Base-by-base conservation (phyloP, 2,113 vertebrate species). In the Atherinomorus stipes region DNA sequence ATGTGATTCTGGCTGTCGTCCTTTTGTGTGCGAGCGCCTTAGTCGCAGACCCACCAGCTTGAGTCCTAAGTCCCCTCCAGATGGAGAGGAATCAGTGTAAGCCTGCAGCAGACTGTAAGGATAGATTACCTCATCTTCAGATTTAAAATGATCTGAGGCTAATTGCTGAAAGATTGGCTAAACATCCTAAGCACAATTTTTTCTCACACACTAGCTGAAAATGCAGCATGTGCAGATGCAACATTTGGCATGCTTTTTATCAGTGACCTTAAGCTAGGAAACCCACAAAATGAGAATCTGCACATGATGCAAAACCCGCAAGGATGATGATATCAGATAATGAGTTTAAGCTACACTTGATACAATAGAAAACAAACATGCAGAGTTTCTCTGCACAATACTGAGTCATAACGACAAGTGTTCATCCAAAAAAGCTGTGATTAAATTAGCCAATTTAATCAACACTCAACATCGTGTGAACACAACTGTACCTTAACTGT, bases 31-130 rank as follows among this genome's bases (percentile, higher is more conserved):
- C n/a, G 42, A 60, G 47, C 3, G 1, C 16, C 18, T 74, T 37
- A 22, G 16, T 15, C 10, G 13, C 21, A 6, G 40, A 69, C 56
- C 52, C 57, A 47, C 42, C 23, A 40, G 61, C 62, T 47, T 0
- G 0, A 58, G 44, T 40, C 61, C 60, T 65, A 56, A 75, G 76
- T 25, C 61, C 67, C 64, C 13, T 12, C 49, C 86, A 87, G 85
- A 88, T 72, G 78, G 80, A 68, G 18, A 64, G 22, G 8, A 13
- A 4, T 65, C 37, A 4, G 9, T 23, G 9, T 76, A 64, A 79
- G 49, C 64, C 64, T 9, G 6, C 53, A 74, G 66, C 77, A 85
- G 77, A 84, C 68, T 71, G 79, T 57, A 7, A 64, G 66, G 66
- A 61, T 79, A 31, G 4, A 64, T 64, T 18, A 58, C 28, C 62